Evolutionary conservation across 2,888 invertebrate species (phyloP), one percentile per base, ranked within the genome.

Genomic region (Agrochola macilenta): DNA sequence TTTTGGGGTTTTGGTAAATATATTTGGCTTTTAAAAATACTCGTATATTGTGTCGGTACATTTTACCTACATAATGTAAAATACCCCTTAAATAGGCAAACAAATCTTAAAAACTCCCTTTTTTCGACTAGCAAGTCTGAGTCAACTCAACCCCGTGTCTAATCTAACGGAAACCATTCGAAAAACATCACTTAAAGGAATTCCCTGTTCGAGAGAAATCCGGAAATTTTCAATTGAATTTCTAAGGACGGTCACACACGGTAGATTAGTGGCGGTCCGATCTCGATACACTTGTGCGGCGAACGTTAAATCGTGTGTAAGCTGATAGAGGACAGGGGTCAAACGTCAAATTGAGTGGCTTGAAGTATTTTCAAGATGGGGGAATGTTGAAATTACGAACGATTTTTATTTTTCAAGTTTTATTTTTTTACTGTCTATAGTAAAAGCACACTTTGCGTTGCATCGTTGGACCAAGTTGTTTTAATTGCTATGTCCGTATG

Each of bases 221-320:
- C 92, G 93, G 92, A 91, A 90, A 92, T 94, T 95, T 95, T 94
- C 95, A 96, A 96, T 96, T 94, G 95, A 92, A 95, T 94, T 93
- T 93, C 92, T 89, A 91, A 91, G 88, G 89, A 91, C 92, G 79
- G 92, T 93, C 93, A 88, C 92, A 89, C 92, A 92, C 95, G 95
- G 89, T 94, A 95, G 93, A 96, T 96, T 96, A 95, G 90, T 90
- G 89, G 85, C 88, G 74, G 85, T 69, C 82, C 86, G 89, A 89
- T 90, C 90, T 85, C 92, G 90, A 92, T 89, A 90, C 89, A 85
- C 89, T 89, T 88, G 87, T 86, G 89, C 68, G 87, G 83, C 65
- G 79, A 87, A 90, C 92, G 93, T 94, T 82, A 92, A 94, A 93
- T 93, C 93, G 92, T 92, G 94, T 93, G 89, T 88, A 83, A 90